Conservation (phyloP, 1,140 invertebrate species). For the Drosophila suzukii region DNA sequence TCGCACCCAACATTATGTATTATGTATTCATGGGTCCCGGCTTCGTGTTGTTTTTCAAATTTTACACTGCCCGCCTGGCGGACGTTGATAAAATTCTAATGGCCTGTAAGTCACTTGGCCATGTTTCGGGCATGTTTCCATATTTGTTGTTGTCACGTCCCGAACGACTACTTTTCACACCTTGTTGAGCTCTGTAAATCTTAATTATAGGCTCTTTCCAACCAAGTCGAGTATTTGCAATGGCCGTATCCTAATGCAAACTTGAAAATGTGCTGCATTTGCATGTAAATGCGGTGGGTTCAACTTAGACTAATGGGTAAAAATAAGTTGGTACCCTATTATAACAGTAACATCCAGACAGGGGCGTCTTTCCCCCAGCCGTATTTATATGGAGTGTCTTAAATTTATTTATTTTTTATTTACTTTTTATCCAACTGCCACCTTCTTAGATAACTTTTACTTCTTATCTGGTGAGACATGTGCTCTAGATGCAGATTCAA, state of each 20-base stretch:
- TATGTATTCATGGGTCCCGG: conserved; percentile 53
- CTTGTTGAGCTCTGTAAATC: conserved; percentile 46
- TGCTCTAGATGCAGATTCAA: conserved; percentile 21
- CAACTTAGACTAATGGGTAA: conserved; percentile 2
- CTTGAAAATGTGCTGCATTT: conserved; percentile 34
- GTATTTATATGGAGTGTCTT: not conserved
- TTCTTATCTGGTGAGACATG: conserved; percentile 15
- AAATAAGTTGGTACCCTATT: not conserved
- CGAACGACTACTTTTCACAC: conserved; percentile 50
- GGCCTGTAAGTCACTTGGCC: conserved; percentile 12
- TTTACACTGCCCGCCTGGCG: conserved; percentile 28
- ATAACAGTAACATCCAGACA: not conserved
- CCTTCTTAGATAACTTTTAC: conserved; percentile 23
- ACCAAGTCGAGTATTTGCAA: conserved; percentile 18
- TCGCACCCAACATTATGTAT: conserved; percentile 62
- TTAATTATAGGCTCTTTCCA: conserved; percentile 44
- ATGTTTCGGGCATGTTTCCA: conserved; percentile 21
- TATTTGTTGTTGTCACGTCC: conserved; percentile 64
- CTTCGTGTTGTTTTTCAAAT: conserved; percentile 66
- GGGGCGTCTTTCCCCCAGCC: conserved; percentile 6
- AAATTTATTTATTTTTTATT: conserved; percentile 13
- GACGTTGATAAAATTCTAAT: conserved; percentile 74
- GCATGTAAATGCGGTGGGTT: conserved; percentile 30
- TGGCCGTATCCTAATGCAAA: not conserved
- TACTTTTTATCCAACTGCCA: conserved; percentile 13